Conservation (phyloP, 2,888 invertebrate species). For the Polyploca ridens region DNA sequence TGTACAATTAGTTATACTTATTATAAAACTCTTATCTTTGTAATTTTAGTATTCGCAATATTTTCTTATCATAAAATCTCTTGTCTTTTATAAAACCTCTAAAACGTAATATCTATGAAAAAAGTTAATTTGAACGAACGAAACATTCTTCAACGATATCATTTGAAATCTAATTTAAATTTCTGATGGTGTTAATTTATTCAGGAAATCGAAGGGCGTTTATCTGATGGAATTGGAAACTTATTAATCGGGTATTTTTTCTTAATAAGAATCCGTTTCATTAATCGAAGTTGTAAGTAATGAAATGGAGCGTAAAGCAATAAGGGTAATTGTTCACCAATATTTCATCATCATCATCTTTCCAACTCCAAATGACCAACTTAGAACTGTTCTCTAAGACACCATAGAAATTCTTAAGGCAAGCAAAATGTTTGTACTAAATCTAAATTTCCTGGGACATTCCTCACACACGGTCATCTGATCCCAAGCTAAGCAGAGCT, state of each 20-base stretch:
- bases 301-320: not conserved
- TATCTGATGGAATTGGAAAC: slow-evolving; percentile 13
- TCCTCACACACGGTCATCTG: no score
- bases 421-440: no score
- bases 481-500: no score
- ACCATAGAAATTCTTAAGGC: no score
- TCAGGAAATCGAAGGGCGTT: slow-evolving; percentile 17
- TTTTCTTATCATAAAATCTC: no score
- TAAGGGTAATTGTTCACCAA: not conserved
- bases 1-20: no score
- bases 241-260: not conserved
- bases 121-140: slow-evolving; percentile 1
- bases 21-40: no score
- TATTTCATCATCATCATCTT: not conserved
- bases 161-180: slow-evolving; percentile 5
- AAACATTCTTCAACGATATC: not conserved
- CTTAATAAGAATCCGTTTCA: not conserved
- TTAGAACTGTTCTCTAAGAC: no score
- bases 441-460: no score
- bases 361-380: no score
- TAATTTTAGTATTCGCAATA: no score
- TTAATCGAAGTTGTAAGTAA: not conserved
- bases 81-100: not conserved
- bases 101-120: not conserved
- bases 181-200: slow-evolving; percentile 17